A percentile compares a stretch with the other conserved stretches of the same genome.
phyloP scores from a whole-genome alignment of 2,113 vertebrate species.

The Myotis lucifugus region DNA sequence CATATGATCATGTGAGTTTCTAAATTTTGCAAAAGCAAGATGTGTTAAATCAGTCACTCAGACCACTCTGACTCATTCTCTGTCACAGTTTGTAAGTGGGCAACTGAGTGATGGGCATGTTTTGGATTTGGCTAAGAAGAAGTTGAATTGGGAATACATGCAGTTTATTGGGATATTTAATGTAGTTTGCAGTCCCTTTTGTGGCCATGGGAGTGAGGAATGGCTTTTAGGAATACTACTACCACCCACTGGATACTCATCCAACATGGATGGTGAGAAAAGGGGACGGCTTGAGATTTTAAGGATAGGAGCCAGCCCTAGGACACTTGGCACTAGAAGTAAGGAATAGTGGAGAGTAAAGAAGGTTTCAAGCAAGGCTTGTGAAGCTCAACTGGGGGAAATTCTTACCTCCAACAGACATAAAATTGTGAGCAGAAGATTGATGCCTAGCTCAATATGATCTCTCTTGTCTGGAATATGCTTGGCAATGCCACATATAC shows the following conservation, averaged over 20 bases:
- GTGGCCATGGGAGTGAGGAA: neutral
- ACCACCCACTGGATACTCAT: neutral
- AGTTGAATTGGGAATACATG: neutral
- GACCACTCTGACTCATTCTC: neutral
- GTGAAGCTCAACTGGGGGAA: neutral
- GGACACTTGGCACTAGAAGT: neutral
- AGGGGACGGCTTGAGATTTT: neutral
- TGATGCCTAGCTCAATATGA: neutral
- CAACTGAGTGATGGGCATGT: neutral
- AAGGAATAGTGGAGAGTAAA: neutral
- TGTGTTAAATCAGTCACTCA: neutral
- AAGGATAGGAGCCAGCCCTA: neutral
- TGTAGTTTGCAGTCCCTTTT: neutral
- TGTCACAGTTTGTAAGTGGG: neutral
- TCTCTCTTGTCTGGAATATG: neutral
- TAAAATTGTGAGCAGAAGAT: neutral
- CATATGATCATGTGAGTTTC: neutral
- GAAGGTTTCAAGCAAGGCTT: neutral
- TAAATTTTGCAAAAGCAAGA: constrained; percentile 29
- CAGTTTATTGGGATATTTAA: neutral
- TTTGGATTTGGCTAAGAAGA: neutral
- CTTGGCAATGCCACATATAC: neutral
- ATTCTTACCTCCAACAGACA: neutral
- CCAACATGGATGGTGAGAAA: neutral
- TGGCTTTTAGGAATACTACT: neutral